Evolutionary conservation across 2,797 vertebrate genomes (phyloP), one percentile per base, ranked within the genome.

Genomic region (Enteromius afrohamiltoni): DNA sequence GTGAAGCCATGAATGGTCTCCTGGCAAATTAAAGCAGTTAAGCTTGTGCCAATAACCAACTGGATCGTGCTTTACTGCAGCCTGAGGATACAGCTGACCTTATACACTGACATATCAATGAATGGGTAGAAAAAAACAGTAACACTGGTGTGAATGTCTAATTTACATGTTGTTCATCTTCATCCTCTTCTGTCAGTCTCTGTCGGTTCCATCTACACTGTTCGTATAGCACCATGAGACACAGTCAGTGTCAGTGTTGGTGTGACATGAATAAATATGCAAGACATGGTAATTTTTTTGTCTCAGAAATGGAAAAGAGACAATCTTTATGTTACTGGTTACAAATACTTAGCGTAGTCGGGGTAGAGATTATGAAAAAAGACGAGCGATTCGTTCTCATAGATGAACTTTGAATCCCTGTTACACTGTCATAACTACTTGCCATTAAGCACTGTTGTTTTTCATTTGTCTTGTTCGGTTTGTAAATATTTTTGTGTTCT

Each of bases 401-500:
- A 89, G 88, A 89, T 92, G 89, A 90, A 94, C 90, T 90, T 90
- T 69, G 86, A 86, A 87, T 90, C 90, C 87, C 89, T 79, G 92
- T 89, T 92, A 89, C 87, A 87, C 79, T 81, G 80, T 90, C 89
- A 92, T 90, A 90, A 93, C 90, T 93, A 93, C 91, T 87, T 87
- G 81, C 87, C 58, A 92, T 94, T 90, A 91, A 93, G 94, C 94
- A 95, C 94, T 94, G 93, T 93, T 92, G 53, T 90, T 88, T 85
- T 91, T 64, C 89, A 77, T 75, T 88, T 47, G 92, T 94, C 91
- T 92, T 86, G 87, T 90, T 86, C 83, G 91, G 93, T 93, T 82
- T 95, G 94, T 95, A 95, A 94, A 95, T 95, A 95, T 93, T 93
- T 95, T 88, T 89, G 91, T 93, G 93, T 95, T 89, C 51, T 80